These are phyloP conservation scores for Zaprionus taronus DNA, from an alignment of 1,140 invertebrate genomes.

Conservation along the genomic window DNA sequence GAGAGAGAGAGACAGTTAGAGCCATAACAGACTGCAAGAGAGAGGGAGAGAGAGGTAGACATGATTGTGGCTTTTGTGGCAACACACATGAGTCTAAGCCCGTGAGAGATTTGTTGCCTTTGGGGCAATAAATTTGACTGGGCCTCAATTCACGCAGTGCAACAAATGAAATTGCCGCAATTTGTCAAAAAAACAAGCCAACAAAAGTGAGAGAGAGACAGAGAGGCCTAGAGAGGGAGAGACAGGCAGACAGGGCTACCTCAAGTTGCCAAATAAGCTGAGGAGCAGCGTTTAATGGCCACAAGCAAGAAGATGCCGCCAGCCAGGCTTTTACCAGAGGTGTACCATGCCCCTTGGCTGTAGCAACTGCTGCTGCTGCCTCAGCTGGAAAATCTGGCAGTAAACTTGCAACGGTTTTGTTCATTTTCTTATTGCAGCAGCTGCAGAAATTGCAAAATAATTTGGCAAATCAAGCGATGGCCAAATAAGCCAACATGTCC, in stretches of 20 bases:
- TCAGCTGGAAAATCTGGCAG: neutral
- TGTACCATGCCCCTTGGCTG: too few relatives aligned
- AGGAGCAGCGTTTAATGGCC: slow-evolving; percentile 35
- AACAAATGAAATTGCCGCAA: slow-evolving; percentile 58
- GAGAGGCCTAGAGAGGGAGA: neutral
- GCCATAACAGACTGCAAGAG: neutral
- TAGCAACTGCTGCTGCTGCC: too few relatives aligned
- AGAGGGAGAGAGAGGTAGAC: neutral
- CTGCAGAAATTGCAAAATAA: neutral
- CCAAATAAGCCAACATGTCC: neutral
- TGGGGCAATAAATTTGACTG: slow-evolving; percentile 37
- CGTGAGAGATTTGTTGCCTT: slow-evolving; percentile 44
- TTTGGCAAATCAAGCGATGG: neutral
- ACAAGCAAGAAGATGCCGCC: neutral
- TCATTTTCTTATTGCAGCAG: neutral
- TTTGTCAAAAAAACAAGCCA: slow-evolving; percentile 49
- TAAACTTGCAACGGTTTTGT: neutral
- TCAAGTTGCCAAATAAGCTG: slow-evolving; percentile 32
- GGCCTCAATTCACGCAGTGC: slow-evolving; percentile 32
- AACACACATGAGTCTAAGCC: slow-evolving; percentile 34
- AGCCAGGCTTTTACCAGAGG: neutral
- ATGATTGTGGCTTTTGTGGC: slow-evolving; percentile 11
- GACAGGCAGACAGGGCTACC: slow-evolving; percentile 9
- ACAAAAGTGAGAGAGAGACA: slow-evolving; percentile 3
- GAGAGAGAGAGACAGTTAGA: too few relatives aligned